These are phyloP conservation scores for Seira musarum DNA, from an alignment of 2,888 invertebrate genomes.

Conservation along the genomic window DNA sequence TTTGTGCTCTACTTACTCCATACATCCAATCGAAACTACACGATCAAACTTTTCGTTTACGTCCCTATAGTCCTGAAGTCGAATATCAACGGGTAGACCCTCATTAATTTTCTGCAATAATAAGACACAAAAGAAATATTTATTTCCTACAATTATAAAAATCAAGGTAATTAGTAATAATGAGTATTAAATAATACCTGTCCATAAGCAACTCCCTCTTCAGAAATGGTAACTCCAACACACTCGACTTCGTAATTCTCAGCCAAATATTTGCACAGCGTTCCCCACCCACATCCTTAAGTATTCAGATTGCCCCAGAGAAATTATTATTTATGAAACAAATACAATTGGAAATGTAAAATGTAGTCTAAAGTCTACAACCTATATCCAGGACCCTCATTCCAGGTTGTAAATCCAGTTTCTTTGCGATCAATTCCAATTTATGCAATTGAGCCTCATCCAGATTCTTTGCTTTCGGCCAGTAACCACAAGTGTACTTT, in stretches of 20 bases:
- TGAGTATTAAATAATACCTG: no score
- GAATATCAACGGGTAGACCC: constrained; percentile 55
- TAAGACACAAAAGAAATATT: no score
- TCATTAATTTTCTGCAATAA: constrained; percentile 50
- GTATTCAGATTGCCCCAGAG: background rate
- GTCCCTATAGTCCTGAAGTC: constrained; percentile 63
- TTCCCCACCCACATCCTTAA: constrained; percentile 66
- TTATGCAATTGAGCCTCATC: constrained; percentile 65
- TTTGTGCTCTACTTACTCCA: constrained; percentile 64
- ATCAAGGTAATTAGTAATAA: no score
- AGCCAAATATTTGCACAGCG: constrained; percentile 65
- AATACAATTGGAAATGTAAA: constrained; percentile 2
- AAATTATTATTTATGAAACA: no score
- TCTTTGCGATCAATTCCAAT: no score
- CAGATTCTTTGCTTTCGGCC: constrained; percentile 63
- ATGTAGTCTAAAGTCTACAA: constrained; percentile 49
- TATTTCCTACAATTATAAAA: no score
- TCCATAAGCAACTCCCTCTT: constrained; percentile 63
- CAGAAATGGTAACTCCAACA: constrained; percentile 65
- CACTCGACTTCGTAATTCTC: constrained; percentile 61
- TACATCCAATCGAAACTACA: constrained; percentile 65
- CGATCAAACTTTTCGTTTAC: constrained; percentile 66
- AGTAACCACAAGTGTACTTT: constrained; percentile 67
- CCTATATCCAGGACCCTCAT: constrained; percentile 66
- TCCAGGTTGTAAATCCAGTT: constrained; percentile 67